Percentiles rank a stretch among this genome's conserved stretches.
Conservation (phyloP, 1,140 invertebrate species). For the Calephelis virginiensis region DNA sequence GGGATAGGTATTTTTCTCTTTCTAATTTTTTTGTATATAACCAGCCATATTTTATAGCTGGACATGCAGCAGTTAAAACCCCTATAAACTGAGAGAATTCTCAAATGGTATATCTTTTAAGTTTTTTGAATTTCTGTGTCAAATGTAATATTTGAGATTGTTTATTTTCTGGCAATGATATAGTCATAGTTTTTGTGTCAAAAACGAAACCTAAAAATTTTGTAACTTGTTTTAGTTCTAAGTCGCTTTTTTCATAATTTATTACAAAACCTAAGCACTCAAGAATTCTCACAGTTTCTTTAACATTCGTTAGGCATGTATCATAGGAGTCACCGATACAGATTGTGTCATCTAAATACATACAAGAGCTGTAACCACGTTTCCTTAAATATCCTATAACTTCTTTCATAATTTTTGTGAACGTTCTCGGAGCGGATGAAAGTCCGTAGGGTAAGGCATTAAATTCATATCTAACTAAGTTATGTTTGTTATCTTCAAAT, state of each 20-base stretch:
- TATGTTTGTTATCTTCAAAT: not conserved
- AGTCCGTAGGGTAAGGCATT: slow-evolving; percentile 28
- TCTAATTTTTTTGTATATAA: too few species aligned
- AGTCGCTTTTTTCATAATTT: slow-evolving; percentile 27
- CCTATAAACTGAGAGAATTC: too few species aligned
- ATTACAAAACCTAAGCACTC: slow-evolving; percentile 31
- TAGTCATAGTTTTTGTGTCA: not conserved
- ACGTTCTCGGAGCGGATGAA: slow-evolving; percentile 26
- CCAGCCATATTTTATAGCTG: too few species aligned
- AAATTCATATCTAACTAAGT: slow-evolving; percentile 26
- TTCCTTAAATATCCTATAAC: slow-evolving; percentile 22
- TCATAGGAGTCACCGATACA: slow-evolving; percentile 25
- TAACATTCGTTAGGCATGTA: slow-evolving; percentile 22
- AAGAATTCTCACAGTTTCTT: slow-evolving; percentile 22
- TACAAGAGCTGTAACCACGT: slow-evolving; percentile 25
- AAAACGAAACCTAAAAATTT: slow-evolving; percentile 29
- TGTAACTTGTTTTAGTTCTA: slow-evolving; percentile 18
- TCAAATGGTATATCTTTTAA: too few species aligned
- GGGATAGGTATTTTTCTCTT: too few species aligned
- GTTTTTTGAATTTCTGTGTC: too few species aligned
- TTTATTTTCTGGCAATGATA: too few species aligned
- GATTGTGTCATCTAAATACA: slow-evolving; percentile 35
- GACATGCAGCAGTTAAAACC: too few species aligned
- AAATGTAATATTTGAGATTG: too few species aligned
- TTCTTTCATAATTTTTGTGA: slow-evolving; percentile 33